Evolutionary conservation across 2,113 vertebrate species (phyloP).

Genomic region (Brachypteracias leptosomus): DNA sequence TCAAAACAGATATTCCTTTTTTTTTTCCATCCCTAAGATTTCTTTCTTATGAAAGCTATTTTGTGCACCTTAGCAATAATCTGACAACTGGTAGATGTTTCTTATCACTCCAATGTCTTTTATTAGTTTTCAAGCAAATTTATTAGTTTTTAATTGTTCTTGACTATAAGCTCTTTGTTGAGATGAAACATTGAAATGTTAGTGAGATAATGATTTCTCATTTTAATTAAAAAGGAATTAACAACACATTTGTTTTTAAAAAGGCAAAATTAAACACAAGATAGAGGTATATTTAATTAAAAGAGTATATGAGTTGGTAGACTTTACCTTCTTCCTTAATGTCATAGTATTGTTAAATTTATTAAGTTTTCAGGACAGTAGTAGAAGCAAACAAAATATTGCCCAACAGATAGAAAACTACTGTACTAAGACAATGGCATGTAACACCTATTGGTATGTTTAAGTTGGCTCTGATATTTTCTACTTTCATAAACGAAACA

Average conservation of each 20-base stretch:
- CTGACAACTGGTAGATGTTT: neutral
- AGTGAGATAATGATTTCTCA: neutral
- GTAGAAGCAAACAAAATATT: neutral
- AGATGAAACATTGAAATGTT: neutral
- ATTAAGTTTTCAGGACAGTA: neutral
- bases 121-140: neutral
- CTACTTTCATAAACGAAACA: neutral
- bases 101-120: neutral
- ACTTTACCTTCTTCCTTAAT: neutral
- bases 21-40: neutral
- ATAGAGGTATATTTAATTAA: neutral
- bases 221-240: conserved; percentile 4
- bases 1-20: neutral
- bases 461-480: neutral
- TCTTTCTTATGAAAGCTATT: neutral
- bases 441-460: neutral
- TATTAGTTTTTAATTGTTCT: neutral
- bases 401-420: neutral
- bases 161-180: neutral
- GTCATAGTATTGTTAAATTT: neutral
- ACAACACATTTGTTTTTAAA: neutral
- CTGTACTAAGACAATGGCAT: neutral
- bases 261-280: neutral
- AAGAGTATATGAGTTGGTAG: neutral
- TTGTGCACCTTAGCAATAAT: neutral